Evolutionary conservation across 2,113 vertebrate genomes (phyloP).

Genomic region (Lipotes vexillifer): DNA sequence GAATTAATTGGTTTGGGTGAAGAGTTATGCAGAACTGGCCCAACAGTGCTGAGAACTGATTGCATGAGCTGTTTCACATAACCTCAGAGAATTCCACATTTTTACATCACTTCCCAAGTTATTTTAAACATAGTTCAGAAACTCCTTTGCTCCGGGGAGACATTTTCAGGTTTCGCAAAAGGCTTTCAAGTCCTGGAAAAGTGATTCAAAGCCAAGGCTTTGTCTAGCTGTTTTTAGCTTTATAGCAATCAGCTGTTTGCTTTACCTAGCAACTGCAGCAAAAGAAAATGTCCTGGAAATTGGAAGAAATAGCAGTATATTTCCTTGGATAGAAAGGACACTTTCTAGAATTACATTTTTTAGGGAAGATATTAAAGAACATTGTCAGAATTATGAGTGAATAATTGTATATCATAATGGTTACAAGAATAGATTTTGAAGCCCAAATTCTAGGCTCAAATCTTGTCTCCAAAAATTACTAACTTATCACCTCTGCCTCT

Average conservation of each 20-base stretch:
- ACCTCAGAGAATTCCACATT: background rate
- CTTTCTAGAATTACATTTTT: background rate
- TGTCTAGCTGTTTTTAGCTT: background rate
- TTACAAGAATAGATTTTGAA: background rate
- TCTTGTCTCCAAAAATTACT: background rate
- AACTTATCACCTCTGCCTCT: background rate
- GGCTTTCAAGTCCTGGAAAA: slow-evolving; percentile 36
- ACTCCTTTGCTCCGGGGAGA: background rate
- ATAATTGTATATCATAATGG: background rate
- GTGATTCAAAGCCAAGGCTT: slow-evolving; percentile 7
- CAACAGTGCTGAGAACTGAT: background rate
- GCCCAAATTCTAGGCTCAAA: background rate
- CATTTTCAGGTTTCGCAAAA: slow-evolving; percentile 31
- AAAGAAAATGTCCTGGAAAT: background rate
- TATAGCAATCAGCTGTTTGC: background rate
- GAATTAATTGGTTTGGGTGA: background rate
- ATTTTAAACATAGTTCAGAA: slow-evolving; percentile 37
- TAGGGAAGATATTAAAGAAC: background rate
- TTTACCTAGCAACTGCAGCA: background rate
- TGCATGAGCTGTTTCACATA: background rate
- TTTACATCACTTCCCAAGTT: background rate
- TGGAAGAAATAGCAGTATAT: background rate
- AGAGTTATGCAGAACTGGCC: background rate
- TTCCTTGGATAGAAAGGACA: background rate
- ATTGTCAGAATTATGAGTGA: background rate